Evolutionary conservation across 2,797 vertebrate species (phyloP), one percentile per base, ranked within the genome.

Genomic region (Rhinogobio ventralis): DNA sequence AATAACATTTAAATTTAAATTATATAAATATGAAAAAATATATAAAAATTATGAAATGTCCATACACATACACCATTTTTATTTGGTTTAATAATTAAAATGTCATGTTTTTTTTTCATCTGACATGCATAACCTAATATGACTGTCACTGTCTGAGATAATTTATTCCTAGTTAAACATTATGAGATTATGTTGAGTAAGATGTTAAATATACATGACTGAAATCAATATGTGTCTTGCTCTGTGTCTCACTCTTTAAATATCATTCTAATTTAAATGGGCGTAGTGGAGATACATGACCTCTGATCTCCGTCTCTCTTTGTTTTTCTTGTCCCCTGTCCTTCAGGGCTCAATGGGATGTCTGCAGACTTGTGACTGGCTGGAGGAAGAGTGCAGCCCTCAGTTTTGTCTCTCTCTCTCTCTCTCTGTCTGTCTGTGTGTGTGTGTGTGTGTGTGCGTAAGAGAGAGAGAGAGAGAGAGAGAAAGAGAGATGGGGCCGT

Each of bases 281-380:
- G 49, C 19, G 42, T 71, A 46, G 64, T 25, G 20, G 51, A 79
- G n/a, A 60, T 60, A 19, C n/a, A 60, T 79, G 67, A 84, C 82
- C 74, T 78, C 49, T 71, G 51, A 36, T 78, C 82, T 83, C 23
- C 23, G 45, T 45, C 46, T 80, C 4, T 25, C 64, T 87, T 84
- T 87, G 68, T 79, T 62, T 68, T 30, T n/a, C 28, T 82, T n/a
- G 23, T 83, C 64, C 39, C 36, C 64, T 68, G 57, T 80, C 72
- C 66, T 84, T 86, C 72, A 85, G 57, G 53, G 25, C 64, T 85
- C 51, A 7, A 33, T 81, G 73, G 82, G 68, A 64, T 67, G 53
- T 78, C 83, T 84, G 66, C 60, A 76, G 82, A 75, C 72, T 62
- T 72, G 60, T 23, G 60, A 67, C 23, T 74, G 60, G 72, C 45